Conservation (phyloP, 2,797 vertebrate genomes). For the Odontamblyopus rebecca region DNA sequence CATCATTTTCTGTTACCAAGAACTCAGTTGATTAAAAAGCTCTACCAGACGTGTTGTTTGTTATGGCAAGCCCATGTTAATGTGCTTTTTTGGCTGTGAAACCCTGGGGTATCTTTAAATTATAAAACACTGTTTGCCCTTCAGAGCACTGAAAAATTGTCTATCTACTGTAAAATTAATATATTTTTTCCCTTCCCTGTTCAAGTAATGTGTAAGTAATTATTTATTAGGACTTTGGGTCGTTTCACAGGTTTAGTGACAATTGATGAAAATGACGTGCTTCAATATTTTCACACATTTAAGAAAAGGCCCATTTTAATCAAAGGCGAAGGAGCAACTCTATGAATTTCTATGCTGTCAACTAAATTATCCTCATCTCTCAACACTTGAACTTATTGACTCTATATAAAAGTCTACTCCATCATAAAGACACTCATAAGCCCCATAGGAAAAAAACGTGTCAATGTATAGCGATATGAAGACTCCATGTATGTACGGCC, state of each 20-base stretch:
- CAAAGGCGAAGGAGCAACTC: conserved; percentile 15
- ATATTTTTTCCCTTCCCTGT: not conserved
- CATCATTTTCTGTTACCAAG: not conserved
- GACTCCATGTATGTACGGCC: not conserved
- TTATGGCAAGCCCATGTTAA: not conserved
- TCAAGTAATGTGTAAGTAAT: conserved; percentile 1
- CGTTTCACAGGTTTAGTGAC: conserved; percentile 2
- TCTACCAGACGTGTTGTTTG: too few species aligned
- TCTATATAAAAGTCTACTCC: conserved; percentile 21
- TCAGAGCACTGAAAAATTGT: not conserved
- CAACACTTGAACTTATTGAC: conserved; percentile 27
- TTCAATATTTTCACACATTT: conserved; percentile 8
- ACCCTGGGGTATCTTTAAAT: not conserved
- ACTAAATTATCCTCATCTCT: conserved; percentile 16
- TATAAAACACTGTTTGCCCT: conserved; percentile 1
- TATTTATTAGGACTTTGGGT: conserved; percentile 6
- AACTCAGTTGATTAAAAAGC: not conserved
- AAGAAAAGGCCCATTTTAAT: conserved; percentile 17
- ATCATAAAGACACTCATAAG: conserved; percentile 15
- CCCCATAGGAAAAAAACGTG: not conserved
- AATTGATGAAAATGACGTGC: conserved; percentile 3
- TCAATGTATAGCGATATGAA: conserved; percentile 2
- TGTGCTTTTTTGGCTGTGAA: not conserved
- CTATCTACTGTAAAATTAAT: not conserved
- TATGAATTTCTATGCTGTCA: conserved; percentile 31